A percentile compares a stretch with the other conserved stretches of the same genome.
phyloP scores from a whole-genome alignment of 2,888 invertebrate genomes.

The Aphodius sticticus region DNA sequence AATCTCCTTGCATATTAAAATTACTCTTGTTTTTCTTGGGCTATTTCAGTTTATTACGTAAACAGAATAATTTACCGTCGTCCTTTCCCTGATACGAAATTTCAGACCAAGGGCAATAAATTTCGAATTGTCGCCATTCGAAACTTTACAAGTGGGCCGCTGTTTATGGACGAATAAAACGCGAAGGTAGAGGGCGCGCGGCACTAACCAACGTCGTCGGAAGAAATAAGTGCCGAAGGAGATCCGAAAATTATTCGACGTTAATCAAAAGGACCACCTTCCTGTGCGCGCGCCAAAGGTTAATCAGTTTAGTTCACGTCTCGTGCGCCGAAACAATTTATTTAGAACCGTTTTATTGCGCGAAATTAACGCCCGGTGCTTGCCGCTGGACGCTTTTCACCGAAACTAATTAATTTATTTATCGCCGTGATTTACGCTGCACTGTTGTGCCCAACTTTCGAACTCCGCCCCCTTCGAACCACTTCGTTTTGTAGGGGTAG shows the following conservation, averaged over 20 bases:
- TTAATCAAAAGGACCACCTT: constrained; percentile 22
- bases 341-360: constrained; percentile 24
- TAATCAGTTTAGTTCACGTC: constrained; percentile 23
- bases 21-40: not conserved
- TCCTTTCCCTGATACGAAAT: not conserved
- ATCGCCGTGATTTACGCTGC: constrained; percentile 23
- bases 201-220: not conserved
- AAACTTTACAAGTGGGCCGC: constrained; percentile 15
- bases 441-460: constrained; percentile 8
- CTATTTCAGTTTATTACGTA: not conserved
- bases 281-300: constrained; percentile 13
- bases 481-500: not conserved
- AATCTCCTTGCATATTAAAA: not conserved
- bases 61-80: not conserved
- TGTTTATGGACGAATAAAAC: not conserved
- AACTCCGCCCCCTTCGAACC: constrained; percentile 5
- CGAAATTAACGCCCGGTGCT: constrained; percentile 18
- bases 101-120: not conserved
- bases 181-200: not conserved
- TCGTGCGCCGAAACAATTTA: constrained; percentile 23
- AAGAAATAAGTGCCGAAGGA: constrained; percentile 4
- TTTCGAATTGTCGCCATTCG: constrained; percentile 6
- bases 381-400: constrained; percentile 23
- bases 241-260: constrained; percentile 18
- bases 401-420: constrained; percentile 27